A percentile compares a stretch with the other conserved stretches of the same genome.
Conservation (phyloP, 2,888 invertebrate species). For the Eilema griseolum region DNA sequence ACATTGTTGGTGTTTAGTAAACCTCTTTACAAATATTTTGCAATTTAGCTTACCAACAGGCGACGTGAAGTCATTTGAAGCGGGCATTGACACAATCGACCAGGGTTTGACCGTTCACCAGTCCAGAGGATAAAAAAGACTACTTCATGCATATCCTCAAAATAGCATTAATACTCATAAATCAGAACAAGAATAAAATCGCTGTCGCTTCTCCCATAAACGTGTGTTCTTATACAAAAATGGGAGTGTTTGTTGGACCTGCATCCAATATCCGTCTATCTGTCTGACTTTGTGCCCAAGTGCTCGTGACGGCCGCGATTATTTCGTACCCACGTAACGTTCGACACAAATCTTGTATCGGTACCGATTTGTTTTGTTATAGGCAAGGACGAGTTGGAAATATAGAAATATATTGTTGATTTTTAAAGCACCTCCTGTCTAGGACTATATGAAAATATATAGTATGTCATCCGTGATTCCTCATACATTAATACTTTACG, state of each 20-base stretch:
- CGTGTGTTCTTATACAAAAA: constrained; percentile 56
- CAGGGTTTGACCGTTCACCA: too few species aligned
- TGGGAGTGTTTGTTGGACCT: constrained; percentile 55
- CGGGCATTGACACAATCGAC: too few species aligned
- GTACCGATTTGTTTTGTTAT: constrained; percentile 14
- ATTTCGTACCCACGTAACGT: constrained; percentile 48
- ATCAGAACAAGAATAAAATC: neutral
- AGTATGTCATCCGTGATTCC: too few species aligned
- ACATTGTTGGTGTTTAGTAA: too few species aligned
- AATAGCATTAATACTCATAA: neutral
- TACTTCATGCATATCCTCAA: too few species aligned
- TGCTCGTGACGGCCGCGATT: constrained; percentile 59
- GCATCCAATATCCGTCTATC: constrained; percentile 68
- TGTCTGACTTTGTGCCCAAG: constrained; percentile 51
- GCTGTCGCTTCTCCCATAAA: constrained; percentile 24
- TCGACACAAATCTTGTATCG: constrained; percentile 21
- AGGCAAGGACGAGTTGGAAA: neutral
- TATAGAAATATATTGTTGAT: neutral
- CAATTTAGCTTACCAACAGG: too few species aligned
- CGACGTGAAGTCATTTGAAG: too few species aligned
- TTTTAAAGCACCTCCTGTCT: neutral
- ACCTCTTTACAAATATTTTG: too few species aligned
- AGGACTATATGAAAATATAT: too few species aligned
- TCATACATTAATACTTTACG: too few species aligned
- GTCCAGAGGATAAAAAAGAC: too few species aligned